Conservation (phyloP, 2,797 vertebrate species). For the Danionella dracula region DNA sequence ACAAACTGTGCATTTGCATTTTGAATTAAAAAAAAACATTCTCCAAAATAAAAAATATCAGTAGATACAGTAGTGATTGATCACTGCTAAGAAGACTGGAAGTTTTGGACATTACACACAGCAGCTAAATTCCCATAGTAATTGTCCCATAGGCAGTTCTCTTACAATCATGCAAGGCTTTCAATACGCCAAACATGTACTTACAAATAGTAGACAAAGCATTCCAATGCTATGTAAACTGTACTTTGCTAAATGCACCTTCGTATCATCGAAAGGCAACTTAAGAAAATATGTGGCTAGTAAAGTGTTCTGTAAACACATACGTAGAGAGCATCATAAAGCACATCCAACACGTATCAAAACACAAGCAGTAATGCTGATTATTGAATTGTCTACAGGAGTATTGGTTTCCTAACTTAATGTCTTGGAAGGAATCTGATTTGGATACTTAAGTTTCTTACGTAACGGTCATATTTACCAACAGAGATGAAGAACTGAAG, state of each 20-base stretch:
- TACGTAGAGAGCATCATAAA: neutral
- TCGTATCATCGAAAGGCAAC: conserved; percentile 54
- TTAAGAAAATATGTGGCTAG: conserved; percentile 51
- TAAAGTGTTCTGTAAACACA: conserved; percentile 28
- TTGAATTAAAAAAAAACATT: conserved; percentile 16
- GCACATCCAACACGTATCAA: neutral
- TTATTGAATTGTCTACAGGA: conserved; percentile 1
- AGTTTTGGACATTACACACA: conserved; percentile 19
- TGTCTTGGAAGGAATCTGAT: conserved; percentile 3
- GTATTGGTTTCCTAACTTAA: conserved; percentile 2
- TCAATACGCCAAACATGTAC: neutral
- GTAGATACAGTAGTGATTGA: neutral
- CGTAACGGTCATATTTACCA: neutral
- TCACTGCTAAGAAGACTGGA: neutral
- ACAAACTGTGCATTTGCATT: conserved; percentile 9
- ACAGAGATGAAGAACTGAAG: neutral
- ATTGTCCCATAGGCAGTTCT: neutral
- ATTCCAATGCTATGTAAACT: conserved; percentile 6
- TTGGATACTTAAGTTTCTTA: neutral
- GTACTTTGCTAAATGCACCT: conserved; percentile 11
- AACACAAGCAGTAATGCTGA: conserved; percentile 1
- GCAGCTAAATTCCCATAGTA: conserved; percentile 9
- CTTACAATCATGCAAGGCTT: neutral
- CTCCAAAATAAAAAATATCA: neutral
- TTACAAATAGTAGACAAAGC: conserved; percentile 22